Evolutionary conservation across 2,113 vertebrate species (phyloP), one percentile per base, ranked within the genome.

Genomic region (Mesoclemmys tuberculata): DNA sequence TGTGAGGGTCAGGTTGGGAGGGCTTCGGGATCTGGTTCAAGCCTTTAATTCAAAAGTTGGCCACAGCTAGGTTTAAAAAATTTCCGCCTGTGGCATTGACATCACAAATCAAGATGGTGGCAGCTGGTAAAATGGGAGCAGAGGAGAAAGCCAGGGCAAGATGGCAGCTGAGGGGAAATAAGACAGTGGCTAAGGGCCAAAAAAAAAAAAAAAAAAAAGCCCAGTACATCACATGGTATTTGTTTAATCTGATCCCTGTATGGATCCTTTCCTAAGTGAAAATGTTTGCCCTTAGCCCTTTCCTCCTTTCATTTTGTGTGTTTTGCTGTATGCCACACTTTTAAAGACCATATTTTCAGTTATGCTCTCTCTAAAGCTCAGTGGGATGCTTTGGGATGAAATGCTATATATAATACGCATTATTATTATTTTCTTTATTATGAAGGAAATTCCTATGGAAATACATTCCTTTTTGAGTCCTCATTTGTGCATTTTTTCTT

Each of bases 381-480:
- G 58, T 82, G 61, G 44, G 94, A 96, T 97, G 92, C 96, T 84
- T 94, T 38, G 24, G 94, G 21, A 74, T 93, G 77, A 71, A 82
- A 87, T 84, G 77, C 61, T 38, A n/a, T 18, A 21, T 22, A 19
- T 94, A 80, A 92, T 84, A 71, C 82, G 56, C 46, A 19, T 38
- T 88, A 94, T 93, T 96, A 85, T 97, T 93, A 90, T 92, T 94
- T 31, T 31, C 16, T 61, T n/a, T 21, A n/a, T 68, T 68, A 19
- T 68, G 31, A 31, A 44, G 24, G 38, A 44, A 0, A 31, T 97
- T 64, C 78, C 95, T 87, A 94, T 96, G 94, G 96, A 97, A 96
- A 96, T 95, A 52, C 38, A 49, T 82, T 93, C 61, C 93, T 91
- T 38, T 64, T 31, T 11, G 68, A 95, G 64, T 78, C 78, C 49